Base-by-base conservation (phyloP, 2,797 vertebrate genomes). In the Leuciscus waleckii region DNA sequence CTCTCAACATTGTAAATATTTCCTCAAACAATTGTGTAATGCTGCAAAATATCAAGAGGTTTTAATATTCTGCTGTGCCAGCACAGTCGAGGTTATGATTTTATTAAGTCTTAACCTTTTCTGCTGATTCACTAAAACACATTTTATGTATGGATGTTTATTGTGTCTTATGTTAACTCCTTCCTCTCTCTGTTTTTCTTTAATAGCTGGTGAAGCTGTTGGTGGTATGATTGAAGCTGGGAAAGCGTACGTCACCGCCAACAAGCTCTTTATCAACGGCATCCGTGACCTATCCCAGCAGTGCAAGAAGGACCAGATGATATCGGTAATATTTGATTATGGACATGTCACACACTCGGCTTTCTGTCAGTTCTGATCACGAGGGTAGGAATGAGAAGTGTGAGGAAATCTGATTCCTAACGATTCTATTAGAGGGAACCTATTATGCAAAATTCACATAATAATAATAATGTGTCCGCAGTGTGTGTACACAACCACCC, bases 181-280 rank as follows among this genome's bases (percentile, higher is more conserved):
- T 56, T 37, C 23, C 41, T 75, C 17, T 69, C 23, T 82, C 26
- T 82, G 69, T 84, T 86, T 87, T 56, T 7, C 19, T 54, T 3
- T 9, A 32, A 35, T 23, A 97, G 96, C 92, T 97, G 93, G 96
- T 97, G 76, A 97, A 96, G 92, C 93, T 97, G 79, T 97, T 92
- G 96, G 96, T 4, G 94, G 96, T 6, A 96, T 97, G 96, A 94
- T 97, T 0, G 96, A 97, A 85, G 96, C 96, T 0, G 96, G 96
- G 61, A 95, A 95, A 88, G 94, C 93, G 10, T 97, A 97, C 19
- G 93, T 95, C 90, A 94, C 93, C 32, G 96, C 96, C 77, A 97
- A 96, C 94, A 96, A 96, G 85, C 96, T 96, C 85, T 97, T 97
- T 1, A 95, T 97, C 83, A 96, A 92, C 0, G 96, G 96, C 0